Conservation (phyloP, 2,113 vertebrate species). For the Isurus oxyrinchus region DNA sequence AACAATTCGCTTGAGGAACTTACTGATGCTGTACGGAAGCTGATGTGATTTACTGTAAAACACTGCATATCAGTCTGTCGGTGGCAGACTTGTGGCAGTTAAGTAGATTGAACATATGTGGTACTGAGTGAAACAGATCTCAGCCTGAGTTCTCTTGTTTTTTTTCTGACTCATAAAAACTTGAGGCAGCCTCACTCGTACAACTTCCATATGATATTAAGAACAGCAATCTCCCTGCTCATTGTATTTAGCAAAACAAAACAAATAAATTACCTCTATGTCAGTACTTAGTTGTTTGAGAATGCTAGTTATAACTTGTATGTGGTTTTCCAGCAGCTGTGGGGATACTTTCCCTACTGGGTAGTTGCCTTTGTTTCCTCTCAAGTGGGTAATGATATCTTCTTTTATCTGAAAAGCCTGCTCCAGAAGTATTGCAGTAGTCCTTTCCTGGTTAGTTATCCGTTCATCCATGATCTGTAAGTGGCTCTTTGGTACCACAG, state of each 20-base stretch:
- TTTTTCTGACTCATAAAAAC: background rate
- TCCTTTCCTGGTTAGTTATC: constrained; percentile 59
- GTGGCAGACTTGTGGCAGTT: background rate
- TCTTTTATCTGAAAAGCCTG: constrained; percentile 71
- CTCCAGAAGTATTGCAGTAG: constrained; percentile 59
- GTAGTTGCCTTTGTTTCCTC: constrained; percentile 48
- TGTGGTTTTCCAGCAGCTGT: constrained; percentile 66
- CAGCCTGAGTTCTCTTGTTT: background rate
- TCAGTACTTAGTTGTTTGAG: constrained; percentile 69
- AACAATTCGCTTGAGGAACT: background rate
- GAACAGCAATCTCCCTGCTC: background rate
- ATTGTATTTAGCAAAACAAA: background rate
- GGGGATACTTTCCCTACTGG: constrained; percentile 54
- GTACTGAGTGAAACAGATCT: background rate
- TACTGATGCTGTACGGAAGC: background rate
- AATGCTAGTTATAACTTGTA: constrained; percentile 65
- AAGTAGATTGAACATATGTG: background rate
- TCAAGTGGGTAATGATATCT: constrained; percentile 55
- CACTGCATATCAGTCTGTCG: background rate
- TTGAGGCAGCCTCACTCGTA: background rate
- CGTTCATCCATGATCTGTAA: constrained; percentile 48
- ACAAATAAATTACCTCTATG: constrained; percentile 57
- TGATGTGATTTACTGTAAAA: background rate
- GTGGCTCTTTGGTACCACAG: background rate
- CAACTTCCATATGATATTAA: background rate